Conservation (phyloP, 2,113 vertebrate species). For the Oncorhynchus tshawytscha region DNA sequence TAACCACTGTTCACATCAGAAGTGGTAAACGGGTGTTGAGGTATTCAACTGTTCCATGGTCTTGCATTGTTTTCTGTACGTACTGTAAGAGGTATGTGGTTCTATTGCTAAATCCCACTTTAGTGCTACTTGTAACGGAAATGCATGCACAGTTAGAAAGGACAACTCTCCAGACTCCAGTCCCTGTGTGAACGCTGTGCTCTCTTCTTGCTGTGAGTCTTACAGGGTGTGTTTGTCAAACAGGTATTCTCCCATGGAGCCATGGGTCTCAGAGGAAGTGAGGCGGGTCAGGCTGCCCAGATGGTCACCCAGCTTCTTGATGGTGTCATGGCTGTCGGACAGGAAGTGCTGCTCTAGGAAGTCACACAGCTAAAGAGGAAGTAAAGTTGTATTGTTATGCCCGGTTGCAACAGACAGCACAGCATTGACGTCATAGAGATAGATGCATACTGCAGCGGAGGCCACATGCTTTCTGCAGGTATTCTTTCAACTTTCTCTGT, state of each 20-base stretch:
- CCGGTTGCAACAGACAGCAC: no score
- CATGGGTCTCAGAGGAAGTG: conserved; percentile 45
- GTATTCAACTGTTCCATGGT: conserved; percentile 23
- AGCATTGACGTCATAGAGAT: no score
- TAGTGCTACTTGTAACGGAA: no score
- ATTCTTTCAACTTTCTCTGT: no score
- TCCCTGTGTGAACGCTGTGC: background rate
- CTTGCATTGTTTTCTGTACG: background rate
- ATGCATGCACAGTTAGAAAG: no score
- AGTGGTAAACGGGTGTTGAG: conserved; percentile 30
- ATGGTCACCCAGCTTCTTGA: conserved; percentile 72
- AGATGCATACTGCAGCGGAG: no score
- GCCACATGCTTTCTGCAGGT: background rate
- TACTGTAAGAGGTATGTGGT: conserved; percentile 8
- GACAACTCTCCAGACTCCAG: background rate
- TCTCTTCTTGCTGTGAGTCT: conserved; percentile 13
- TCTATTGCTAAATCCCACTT: conserved; percentile 2
- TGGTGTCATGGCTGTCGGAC: conserved; percentile 67
- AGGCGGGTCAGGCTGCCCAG: conserved; percentile 61
- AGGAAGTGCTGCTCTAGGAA: conserved; percentile 71
- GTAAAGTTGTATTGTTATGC: background rate
- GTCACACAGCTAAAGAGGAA: conserved; percentile 65
- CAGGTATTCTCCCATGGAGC: conserved; percentile 73
- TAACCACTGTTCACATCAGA: background rate
- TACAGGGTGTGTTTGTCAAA: conserved; percentile 76